Base-by-base conservation (phyloP, 2,113 vertebrate genomes). In the Phyllostomus discolor region DNA sequence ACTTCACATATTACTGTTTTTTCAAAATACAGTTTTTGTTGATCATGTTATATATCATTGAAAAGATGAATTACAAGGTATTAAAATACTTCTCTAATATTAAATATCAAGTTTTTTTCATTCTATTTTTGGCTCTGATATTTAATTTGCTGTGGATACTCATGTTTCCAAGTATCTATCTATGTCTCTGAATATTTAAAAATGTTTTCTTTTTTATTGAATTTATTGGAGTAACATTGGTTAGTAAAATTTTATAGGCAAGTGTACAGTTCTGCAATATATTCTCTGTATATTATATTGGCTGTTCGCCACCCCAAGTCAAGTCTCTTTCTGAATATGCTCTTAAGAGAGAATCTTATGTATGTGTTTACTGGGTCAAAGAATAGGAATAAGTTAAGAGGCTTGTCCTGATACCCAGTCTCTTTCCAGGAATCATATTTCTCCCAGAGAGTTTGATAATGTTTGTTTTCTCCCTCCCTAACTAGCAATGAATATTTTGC, bases 1-100 rank as follows among this genome's bases (percentile, higher is more conserved):
- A 38, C 80, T 85, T 76, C 41, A 50, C 33, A 11, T 76, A 52
- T n/a, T 75, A 15, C 9, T 26, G 59, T 92, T 84, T 19, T 79
- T 94, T 52, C 28, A 91, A 91, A 76, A 84, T 88, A 43, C 35
- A 64, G 64, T 57, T 95, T 91, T 83, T 95, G 17, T 48, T 88
- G 24, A 72, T 54, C 17, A 10, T 28, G 54, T 73, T 88, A 72
- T 76, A 76, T 9, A 64, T 33, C 22, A 62, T 69, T 85, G 38
- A 80, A 87, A 76, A 81, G n/a, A 93, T 75, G 31, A 69, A 46
- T 43, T 66, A 85, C 26, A 95, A 85, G 67, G 3, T 83, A 78
- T 87, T 54, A 41, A 78, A n/a, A 2, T 82, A 54, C 35, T 90
- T 75, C 46, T 22, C 28, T 69, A 57, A 76, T n/a, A 67, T 57